These are phyloP conservation scores for Hymenopus coronatus DNA, from an alignment of 2,888 invertebrate species.

Conservation along the genomic window DNA sequence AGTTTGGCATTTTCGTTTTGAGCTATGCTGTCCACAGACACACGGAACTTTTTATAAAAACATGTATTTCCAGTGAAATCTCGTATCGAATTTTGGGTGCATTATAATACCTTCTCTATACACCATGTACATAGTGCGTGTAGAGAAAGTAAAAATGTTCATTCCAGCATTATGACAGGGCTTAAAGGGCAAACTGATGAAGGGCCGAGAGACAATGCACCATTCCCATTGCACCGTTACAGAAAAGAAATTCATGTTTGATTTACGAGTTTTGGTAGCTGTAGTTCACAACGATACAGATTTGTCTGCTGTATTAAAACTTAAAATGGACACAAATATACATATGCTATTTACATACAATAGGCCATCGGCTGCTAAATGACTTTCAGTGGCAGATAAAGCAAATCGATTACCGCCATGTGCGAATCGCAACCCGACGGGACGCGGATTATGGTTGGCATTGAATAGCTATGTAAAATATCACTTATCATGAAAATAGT, in stretches of 20 bases:
- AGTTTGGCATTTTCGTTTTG: no score
- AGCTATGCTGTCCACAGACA: no score
- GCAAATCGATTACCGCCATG: background rate
- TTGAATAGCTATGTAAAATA: background rate
- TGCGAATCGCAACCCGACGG: background rate
- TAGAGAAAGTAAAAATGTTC: no score
- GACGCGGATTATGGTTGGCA: background rate
- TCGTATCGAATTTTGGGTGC: no score
- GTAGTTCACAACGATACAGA: background rate
- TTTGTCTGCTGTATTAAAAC: background rate
- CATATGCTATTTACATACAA: background rate
- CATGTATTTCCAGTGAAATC: no score
- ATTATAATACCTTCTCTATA: no score
- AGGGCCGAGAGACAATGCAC: background rate
- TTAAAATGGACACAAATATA: background rate
- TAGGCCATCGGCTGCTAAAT: background rate
- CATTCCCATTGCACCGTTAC: background rate
- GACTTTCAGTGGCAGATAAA: background rate
- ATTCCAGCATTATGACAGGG: background rate
- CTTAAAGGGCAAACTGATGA: background rate
- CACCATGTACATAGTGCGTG: no score
- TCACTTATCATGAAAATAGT: background rate
- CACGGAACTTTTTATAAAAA: no score
- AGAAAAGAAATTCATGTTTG: background rate
- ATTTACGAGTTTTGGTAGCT: background rate